A percentile compares a stretch with the other conserved stretches of the same genome.
phyloP scores from a whole-genome alignment of 30 jellyfish, hydroid and myxozoan genomes.

The Phacellophora camtschatica region DNA sequence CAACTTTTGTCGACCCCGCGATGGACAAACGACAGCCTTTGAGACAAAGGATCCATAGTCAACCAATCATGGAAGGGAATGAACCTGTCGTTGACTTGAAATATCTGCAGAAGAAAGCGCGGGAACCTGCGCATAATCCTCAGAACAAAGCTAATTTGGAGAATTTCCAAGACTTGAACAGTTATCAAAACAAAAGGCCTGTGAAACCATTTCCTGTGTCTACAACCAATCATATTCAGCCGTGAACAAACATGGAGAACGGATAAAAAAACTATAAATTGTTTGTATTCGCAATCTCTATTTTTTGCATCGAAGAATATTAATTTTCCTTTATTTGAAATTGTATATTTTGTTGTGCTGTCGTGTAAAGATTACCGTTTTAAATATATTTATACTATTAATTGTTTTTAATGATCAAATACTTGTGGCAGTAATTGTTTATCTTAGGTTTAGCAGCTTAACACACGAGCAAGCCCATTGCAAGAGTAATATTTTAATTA shows the following conservation, averaged over 20 bases:
- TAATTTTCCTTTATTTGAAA: too few relatives aligned
- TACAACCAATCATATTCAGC: background rate
- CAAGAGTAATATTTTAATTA: too few relatives aligned
- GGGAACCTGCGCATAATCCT: constrained; percentile 20
- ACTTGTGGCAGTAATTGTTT: too few relatives aligned
- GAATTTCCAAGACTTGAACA: background rate
- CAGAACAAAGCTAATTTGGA: background rate
- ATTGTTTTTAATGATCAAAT: too few relatives aligned
- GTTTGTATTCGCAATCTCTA: too few relatives aligned
- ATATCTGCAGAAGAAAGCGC: constrained; percentile 36
- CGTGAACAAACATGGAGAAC: background rate
- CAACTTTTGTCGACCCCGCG: background rate
- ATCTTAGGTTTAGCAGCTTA: too few relatives aligned
- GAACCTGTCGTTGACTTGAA: constrained; percentile 63
- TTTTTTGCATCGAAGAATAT: too few relatives aligned
- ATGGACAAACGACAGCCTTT: constrained; percentile 46
- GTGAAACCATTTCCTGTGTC: constrained; percentile 8
- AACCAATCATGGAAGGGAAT: constrained; percentile 37
- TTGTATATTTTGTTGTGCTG: too few relatives aligned
- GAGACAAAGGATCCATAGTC: constrained; percentile 46
- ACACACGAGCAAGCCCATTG: too few relatives aligned
- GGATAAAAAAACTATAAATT: background rate
- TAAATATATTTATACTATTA: too few relatives aligned
- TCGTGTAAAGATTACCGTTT: too few relatives aligned
- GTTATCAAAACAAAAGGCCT: background rate